A percentile compares a stretch with the other conserved stretches of the same genome.
phyloP scores from a whole-genome alignment of 2,113 vertebrate species.

The Chaenocephalus aceratus region DNA sequence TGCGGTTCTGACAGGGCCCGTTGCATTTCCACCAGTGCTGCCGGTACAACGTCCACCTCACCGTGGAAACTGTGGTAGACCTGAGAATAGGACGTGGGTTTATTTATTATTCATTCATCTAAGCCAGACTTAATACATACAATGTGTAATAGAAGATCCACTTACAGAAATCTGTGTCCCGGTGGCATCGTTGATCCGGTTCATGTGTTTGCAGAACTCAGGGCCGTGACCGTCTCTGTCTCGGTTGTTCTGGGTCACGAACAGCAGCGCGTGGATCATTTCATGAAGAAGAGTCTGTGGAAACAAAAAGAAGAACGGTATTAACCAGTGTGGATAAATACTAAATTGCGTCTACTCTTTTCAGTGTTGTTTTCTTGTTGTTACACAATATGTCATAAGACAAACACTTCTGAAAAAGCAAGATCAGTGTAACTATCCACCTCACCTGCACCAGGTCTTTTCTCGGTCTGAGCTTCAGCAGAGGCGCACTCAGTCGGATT shows the following conservation, averaged over 20 bases:
- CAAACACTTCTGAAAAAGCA: too few relatives aligned
- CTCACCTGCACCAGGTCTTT: slow-evolving; percentile 94
- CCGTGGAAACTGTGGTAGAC: slow-evolving; percentile 91
- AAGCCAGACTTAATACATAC: too few relatives aligned
- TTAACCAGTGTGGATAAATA: too few relatives aligned
- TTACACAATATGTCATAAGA: background rate
- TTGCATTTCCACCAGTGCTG: slow-evolving; percentile 97
- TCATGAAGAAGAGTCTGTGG: slow-evolving; percentile 95
- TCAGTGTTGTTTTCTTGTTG: background rate
- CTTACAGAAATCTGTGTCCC: slow-evolving; percentile 93
- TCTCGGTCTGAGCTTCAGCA: slow-evolving; percentile 92
- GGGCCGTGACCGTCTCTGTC: slow-evolving; percentile 94
- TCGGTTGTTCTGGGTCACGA: slow-evolving; percentile 94
- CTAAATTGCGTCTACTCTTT: background rate
- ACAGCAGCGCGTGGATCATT: slow-evolving; percentile 98
- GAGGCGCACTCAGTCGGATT: slow-evolving; percentile 93
- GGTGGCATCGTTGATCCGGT: slow-evolving; percentile 90
- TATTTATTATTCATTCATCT: background rate
- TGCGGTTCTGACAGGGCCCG: slow-evolving; percentile 88
- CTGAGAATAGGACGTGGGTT: slow-evolving; percentile 68
- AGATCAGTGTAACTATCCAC: background rate
- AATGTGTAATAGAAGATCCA: background rate
- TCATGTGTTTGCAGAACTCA: slow-evolving; percentile 97
- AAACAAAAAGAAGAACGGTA: background rate
- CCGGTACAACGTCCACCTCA: slow-evolving; percentile 92